Percentiles rank a stretch among this genome's conserved stretches.
These are phyloP conservation scores for Melieria omissa DNA, from an alignment of 2,888 invertebrate genomes.

Conservation along the genomic window DNA sequence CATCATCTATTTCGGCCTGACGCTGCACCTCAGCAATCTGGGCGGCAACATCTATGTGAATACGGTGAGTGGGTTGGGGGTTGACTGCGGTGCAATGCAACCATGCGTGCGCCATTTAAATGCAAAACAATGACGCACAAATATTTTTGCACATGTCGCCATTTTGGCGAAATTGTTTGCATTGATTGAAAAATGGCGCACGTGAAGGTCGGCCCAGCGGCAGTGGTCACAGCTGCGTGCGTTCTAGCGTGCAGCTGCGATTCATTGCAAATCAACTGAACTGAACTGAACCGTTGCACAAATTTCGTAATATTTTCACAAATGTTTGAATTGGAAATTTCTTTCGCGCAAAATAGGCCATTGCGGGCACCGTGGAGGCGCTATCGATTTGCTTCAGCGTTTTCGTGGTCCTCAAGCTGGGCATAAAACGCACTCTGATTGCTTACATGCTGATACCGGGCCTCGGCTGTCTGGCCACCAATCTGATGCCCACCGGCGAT, in stretches of 20 bases:
- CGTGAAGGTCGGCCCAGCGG: no score
- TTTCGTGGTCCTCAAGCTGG: conserved; percentile 76
- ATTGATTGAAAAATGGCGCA: no score
- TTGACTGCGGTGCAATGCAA: no score
- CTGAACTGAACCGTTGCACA: no score
- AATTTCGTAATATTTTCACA: not conserved
- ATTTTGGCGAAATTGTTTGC: no score
- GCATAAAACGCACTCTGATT: conserved; percentile 77
- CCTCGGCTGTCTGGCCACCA: conserved; percentile 73
- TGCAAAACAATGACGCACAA: no score
- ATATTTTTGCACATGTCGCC: no score
- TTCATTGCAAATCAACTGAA: no score
- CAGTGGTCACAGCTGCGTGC: no score
- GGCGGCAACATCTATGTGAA: conserved; percentile 80
- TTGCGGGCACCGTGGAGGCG: conserved; percentile 78
- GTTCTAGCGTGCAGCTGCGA: no score
- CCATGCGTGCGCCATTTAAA: no score
- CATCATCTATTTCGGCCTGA: conserved; percentile 82
- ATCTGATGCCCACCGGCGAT: conserved; percentile 69
- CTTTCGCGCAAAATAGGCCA: conserved; percentile 61
- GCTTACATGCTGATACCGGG: conserved; percentile 77
- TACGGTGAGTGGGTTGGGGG: conserved; percentile 68
- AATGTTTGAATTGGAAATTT: conserved; percentile 24
- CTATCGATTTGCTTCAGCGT: conserved; percentile 80
- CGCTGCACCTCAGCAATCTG: conserved; percentile 79